phyloP scores from a whole-genome alignment of 2,113 vertebrate genomes.

The Vicugna pacos region DNA sequence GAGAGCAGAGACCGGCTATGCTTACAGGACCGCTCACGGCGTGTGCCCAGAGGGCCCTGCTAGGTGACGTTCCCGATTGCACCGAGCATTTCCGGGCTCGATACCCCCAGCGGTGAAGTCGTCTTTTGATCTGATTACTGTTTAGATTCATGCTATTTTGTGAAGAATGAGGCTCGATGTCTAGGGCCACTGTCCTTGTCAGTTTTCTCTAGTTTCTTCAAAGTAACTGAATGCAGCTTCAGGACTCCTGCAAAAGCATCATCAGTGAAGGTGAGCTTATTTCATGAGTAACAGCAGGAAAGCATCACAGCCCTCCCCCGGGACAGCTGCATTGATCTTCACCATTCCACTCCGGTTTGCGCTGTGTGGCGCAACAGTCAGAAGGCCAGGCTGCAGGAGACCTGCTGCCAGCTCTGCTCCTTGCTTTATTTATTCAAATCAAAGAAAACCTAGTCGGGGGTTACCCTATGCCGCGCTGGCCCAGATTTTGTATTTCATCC shows the following conservation, averaged over 20 bases:
- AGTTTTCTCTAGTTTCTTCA: conserved; percentile 50
- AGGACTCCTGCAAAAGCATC: conserved; percentile 9
- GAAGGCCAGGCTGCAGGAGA: neutral
- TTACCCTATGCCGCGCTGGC: neutral
- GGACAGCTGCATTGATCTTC: neutral
- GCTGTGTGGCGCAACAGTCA: neutral
- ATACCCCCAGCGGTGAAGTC: neutral
- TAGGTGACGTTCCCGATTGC: neutral
- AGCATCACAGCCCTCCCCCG: neutral
- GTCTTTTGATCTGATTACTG: conserved; percentile 16
- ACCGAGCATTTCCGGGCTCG: neutral
- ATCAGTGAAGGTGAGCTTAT: conserved; percentile 4
- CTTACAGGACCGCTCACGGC: neutral
- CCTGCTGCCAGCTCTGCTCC: neutral
- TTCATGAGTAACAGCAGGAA: neutral
- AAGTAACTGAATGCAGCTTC: neutral
- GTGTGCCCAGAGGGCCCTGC: neutral
- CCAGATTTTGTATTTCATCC: conserved; percentile 47
- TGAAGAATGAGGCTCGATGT: neutral
- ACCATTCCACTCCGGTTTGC: neutral
- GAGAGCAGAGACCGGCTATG: neutral
- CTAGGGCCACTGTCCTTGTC: neutral
- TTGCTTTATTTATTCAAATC: neutral
- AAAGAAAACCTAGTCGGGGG: neutral
- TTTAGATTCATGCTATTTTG: neutral